Base-by-base conservation (phyloP, 2,888 invertebrate genomes). In the Campopleginae sp. region DNA sequence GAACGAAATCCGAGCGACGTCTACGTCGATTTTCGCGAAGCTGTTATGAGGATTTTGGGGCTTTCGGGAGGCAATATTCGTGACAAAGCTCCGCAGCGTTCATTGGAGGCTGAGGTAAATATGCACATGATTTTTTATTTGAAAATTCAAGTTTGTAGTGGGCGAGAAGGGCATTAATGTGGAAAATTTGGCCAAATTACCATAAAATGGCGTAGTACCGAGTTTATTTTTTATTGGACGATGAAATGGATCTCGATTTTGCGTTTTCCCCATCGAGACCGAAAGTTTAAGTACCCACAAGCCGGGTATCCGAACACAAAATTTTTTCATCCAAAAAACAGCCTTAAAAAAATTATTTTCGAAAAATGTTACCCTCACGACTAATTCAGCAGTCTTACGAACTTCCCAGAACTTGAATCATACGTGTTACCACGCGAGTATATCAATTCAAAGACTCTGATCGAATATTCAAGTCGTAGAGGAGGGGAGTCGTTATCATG, bases 1-100 rank as follows among this genome's bases (percentile, higher is more conserved):
- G 98, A 98, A 94, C 95, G 98, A 77, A 97, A 97, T 89, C 98
- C 98, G 0, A 96, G 96, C 48, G 98, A 98, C 90, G 98, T 98
- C 12, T 98, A 98, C 94, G 96, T 96, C 91, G 98, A 98, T 94
- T 98, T 98, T 94, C 96, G 97, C 75, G 95, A 96, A 12, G 96
- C 97, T 2, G 96, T 98, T 10, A 95, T 97, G 88, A 96, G 96
- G 91, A 97, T 97, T 90, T 94, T 98, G 27, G 97, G 96, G 33
- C 94, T 93, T 19, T 75, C 90, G 3, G 89, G 86, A 19, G 89
- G 88, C 3, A 87, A 85, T 6, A 76, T 48, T 12, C 85, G 70
- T 33, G 80, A 86, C 38, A 82, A 86, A 80, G 81, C 86, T 7
- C 87, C 86, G 19, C 82, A 87, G 68, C 74, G 86, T 48, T 89